phyloP scores from a whole-genome alignment of 1,140 invertebrate species.

The Listronotus bonariensis region DNA sequence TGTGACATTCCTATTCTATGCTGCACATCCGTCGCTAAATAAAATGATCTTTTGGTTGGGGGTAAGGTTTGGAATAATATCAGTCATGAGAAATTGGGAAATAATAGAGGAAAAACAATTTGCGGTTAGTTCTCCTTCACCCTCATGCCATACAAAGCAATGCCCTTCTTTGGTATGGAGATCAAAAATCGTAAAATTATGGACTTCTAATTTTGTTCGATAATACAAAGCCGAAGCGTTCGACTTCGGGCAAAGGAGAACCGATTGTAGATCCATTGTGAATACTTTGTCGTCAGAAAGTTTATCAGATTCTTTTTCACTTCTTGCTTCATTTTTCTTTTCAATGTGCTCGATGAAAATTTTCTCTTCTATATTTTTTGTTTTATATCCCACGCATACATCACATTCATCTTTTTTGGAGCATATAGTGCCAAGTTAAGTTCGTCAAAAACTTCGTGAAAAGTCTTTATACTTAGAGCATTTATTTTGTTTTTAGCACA shows the following conservation, averaged over 20 bases:
- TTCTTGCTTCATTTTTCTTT: slow-evolving; percentile 2
- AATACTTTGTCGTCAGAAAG: slow-evolving; percentile 9
- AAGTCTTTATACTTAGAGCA: not conserved
- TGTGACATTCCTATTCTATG: slow-evolving; percentile 12
- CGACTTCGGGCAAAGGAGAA: slow-evolving; percentile 31
- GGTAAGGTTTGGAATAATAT: slow-evolving; percentile 2
- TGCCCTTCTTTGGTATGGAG: slow-evolving; percentile 39
- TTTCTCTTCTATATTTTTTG: slow-evolving; percentile 1
- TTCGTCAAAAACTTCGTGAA: slow-evolving; percentile 1
- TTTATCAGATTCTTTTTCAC: not conserved
- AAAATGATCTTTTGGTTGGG: slow-evolving; percentile 18
- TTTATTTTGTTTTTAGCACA: not conserved
- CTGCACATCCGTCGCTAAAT: slow-evolving; percentile 25
- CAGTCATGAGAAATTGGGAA: slow-evolving; percentile 6
- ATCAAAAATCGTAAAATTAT: slow-evolving; percentile 54
- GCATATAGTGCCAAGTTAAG: slow-evolving; percentile 2
- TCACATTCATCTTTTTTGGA: slow-evolving; percentile 9
- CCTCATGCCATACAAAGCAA: slow-evolving; percentile 51
- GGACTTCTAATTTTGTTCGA: slow-evolving; percentile 50
- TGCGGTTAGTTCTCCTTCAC: slow-evolving; percentile 43
- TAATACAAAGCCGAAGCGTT: slow-evolving; percentile 45
- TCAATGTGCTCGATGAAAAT: not conserved
- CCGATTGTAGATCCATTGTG: slow-evolving; percentile 31
- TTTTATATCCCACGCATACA: slow-evolving; percentile 9
- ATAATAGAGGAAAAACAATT: slow-evolving; percentile 26